Evolutionary conservation across 2,797 vertebrate genomes (phyloP), one percentile per base, ranked within the genome.

Genomic region (Cirrhinus molitorella): DNA sequence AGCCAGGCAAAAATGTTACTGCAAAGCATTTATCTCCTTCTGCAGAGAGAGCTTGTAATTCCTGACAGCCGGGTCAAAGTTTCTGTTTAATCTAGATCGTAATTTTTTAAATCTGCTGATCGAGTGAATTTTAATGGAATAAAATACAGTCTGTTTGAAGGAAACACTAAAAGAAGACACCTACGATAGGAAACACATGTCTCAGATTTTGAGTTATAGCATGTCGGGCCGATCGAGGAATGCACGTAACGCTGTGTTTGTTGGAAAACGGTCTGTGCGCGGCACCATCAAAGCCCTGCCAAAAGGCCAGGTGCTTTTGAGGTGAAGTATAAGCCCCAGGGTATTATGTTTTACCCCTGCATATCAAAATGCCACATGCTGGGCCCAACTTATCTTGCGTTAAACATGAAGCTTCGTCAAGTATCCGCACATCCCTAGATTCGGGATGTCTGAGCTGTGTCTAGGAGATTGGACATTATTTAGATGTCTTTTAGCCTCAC

Each of bases 11-110:
- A 89, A 94, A 93, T 95, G 92, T 93, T 93, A 89, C 91, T 91
- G 93, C 91, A 90, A 92, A 94, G 91, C 93, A 95, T 95, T 95
- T 94, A 95, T 95, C 94, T 95, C 93, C 92, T 91, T 93, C 93
- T 92, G 93, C 92, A 92, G 91, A 85, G 93, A 94, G 93, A 94
- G 92, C 93, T 92, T 94, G 93, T 94, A 94, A 94, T 93, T 92
- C 94, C 92, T 95, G 94, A 95, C 94, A 94, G 94, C 91, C 92
- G 91, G 94, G 94, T 95, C 92, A 95, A 94, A 94, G 94, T 95
- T 95, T 93, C 92, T 74, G 90, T 95, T 96, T 94, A 95, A 95
- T 95, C 94, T 94, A 91, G 91, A 92, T 93, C 91, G 92, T 95
- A 92, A 94, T 95, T 94, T 94, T 85, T 70, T 61, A 90, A 94